Evolutionary conservation across 2,113 vertebrate species (phyloP).

Genomic region (Herpailurus yagouaroundi): DNA sequence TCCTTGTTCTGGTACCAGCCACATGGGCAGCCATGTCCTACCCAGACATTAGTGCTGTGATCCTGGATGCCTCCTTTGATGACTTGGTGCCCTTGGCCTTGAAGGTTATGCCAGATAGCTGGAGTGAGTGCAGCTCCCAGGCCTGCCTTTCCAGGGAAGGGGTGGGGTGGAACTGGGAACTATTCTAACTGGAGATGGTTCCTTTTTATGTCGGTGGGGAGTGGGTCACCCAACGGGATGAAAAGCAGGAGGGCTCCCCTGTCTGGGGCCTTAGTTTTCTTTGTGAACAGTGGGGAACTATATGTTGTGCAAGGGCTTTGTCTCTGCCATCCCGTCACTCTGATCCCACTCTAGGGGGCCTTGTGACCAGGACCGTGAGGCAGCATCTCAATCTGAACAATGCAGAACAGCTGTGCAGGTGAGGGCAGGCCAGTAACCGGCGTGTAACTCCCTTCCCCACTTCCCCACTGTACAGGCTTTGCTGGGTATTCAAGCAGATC

Average conservation of each 20-base stretch:
- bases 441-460: too few relatives aligned
- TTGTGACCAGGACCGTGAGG: conserved; percentile 93
- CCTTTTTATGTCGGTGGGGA: neutral
- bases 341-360: conserved; percentile 82
- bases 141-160: neutral
- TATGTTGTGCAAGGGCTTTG: neutral
- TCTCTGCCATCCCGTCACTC: neutral
- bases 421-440: neutral
- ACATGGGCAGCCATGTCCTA: conserved; percentile 96
- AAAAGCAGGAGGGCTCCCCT: neutral
- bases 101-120: conserved; percentile 96
- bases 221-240: neutral
- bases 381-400: conserved; percentile 96
- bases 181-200: neutral
- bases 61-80: conserved; percentile 95
- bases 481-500: neutral
- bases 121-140: conserved; percentile 89
- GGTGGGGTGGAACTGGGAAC: neutral
- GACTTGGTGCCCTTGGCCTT: conserved; percentile 93
- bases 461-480: neutral
- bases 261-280: neutral
- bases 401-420: conserved; percentile 94
- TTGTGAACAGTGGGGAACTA: neutral
- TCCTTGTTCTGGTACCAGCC: conserved; percentile 80
- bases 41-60: conserved; percentile 90